Percentiles rank a stretch among this genome's conserved stretches.
These are phyloP conservation scores for Alligator sinensis DNA, from an alignment of 2,113 vertebrate genomes.

Conservation along the genomic window DNA sequence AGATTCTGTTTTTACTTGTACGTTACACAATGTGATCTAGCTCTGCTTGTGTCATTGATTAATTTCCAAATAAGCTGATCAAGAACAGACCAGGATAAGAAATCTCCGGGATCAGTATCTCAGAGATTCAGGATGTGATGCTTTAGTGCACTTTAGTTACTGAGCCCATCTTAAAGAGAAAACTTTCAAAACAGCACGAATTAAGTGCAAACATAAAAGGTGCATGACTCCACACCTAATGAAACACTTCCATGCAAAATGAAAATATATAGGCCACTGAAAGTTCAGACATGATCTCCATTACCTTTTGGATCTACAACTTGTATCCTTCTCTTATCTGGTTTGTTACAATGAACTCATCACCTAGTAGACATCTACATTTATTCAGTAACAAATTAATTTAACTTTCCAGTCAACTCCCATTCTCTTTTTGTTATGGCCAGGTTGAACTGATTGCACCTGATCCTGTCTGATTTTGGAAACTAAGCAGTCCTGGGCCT, in stretches of 20 bases:
- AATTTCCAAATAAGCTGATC: not conserved
- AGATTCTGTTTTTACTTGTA: not conserved
- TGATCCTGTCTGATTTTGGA: too few species aligned
- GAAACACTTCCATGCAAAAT: not conserved
- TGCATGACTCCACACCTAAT: not conserved
- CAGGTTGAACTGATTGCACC: too few species aligned
- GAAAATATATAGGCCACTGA: not conserved
- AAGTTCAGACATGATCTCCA: not conserved
- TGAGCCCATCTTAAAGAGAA: not conserved
- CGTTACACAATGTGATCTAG: not conserved
- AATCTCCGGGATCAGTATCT: not conserved
- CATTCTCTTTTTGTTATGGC: too few species aligned
- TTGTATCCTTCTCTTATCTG: not conserved
- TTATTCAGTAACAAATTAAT: conserved; percentile 1
- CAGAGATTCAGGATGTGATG: not conserved
- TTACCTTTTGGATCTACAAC: not conserved
- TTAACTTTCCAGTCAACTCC: not conserved
- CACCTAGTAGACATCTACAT: not conserved
- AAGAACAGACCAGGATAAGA: not conserved
- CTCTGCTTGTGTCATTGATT: not conserved
- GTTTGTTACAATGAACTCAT: not conserved
- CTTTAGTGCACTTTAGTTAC: not conserved
- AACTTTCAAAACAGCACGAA: not conserved
- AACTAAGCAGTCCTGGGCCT: too few species aligned
- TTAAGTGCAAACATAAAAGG: not conserved